Evolutionary conservation across 2,888 invertebrate species (phyloP).

Genomic region (Zelleria hepariella): DNA sequence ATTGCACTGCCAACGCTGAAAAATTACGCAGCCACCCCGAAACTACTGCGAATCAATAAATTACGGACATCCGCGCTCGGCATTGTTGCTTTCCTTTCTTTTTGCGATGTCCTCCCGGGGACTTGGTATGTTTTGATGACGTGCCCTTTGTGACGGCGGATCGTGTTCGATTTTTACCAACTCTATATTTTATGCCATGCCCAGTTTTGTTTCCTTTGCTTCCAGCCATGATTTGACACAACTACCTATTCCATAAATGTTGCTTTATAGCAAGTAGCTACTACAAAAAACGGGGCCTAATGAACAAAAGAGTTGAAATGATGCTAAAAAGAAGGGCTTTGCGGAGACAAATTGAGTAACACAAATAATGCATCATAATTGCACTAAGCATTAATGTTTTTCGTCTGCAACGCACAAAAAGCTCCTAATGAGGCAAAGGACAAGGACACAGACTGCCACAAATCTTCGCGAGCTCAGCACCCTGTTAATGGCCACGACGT

Average conservation of each 20-base stretch:
- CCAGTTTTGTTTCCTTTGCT: background rate
- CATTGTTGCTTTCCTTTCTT: slow-evolving; percentile 6
- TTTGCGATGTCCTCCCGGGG: background rate
- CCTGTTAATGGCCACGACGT: slow-evolving; percentile 35
- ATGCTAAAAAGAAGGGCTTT: no score
- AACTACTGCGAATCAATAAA: slow-evolving; percentile 45
- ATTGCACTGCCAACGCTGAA: slow-evolving; percentile 65
- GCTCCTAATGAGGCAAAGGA: slow-evolving; percentile 41
- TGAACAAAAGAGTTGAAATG: background rate
- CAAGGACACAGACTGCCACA: slow-evolving; percentile 22
- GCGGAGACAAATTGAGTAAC: background rate
- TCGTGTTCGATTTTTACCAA: background rate
- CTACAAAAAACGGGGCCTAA: background rate
- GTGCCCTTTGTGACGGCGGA: background rate
- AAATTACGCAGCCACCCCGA: slow-evolving; percentile 52
- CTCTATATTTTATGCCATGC: background rate
- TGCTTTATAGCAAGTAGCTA: no score
- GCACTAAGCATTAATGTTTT: slow-evolving; percentile 34
- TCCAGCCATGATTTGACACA: no score
- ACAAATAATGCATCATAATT: background rate
- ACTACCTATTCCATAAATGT: no score
- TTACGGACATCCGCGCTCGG: slow-evolving; percentile 4
- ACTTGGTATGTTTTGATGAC: background rate
- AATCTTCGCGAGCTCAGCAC: slow-evolving; percentile 21
- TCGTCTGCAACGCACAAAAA: slow-evolving; percentile 24